Base-by-base conservation (phyloP, 64 coral and sea anemone genomes). In the Platygyra sinensis region DNA sequence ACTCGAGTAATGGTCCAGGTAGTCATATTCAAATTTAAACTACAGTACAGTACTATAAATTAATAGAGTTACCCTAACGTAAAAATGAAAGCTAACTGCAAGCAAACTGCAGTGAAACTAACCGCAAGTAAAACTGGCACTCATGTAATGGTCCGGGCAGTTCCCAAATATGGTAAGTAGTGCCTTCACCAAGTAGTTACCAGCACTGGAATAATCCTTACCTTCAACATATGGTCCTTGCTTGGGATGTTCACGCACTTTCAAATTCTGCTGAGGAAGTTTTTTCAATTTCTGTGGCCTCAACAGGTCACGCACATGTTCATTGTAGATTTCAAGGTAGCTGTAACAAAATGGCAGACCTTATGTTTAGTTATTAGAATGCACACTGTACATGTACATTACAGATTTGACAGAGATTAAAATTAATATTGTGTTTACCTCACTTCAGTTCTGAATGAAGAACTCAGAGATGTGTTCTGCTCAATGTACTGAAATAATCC, bases 321-420 rank as follows among this genome's bases (percentile, higher is more conserved):
- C 96, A 89, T 98, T 98, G 78, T 98, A 98, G 76, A 98, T 98
- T 77, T 98, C 96, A 52, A 92, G 77, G 69, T 98, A 98, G 69
- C 96, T 98, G 22, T 13, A 80, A 72, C 73, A 75, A 52, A 10
- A 89, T 5, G 36, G 2, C 10, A 57, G 51, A 80, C 0, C 8
- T 8, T 0, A 67, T n/a, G 24, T 17, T 64, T n/a, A n/a, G 24
- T 14, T 65, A 65, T 19, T 3, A 4, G 17, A 22, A n/a, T 65
- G 62, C 20, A 65, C 24, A 65, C 62, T 65, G 62, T 65, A 7
- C 62, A 22, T 19, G n/a, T n/a, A n/a, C n/a, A n/a, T n/a, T 65
- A 14, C 52, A 39, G 0, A 22, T 2, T 46, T 77, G 74, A 79
- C 8, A 79, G 36, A 25, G 17, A 46, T 28, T 14, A 13, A 60